Conservation (phyloP, 2,888 invertebrate species). For the Vesta saturnalis region DNA sequence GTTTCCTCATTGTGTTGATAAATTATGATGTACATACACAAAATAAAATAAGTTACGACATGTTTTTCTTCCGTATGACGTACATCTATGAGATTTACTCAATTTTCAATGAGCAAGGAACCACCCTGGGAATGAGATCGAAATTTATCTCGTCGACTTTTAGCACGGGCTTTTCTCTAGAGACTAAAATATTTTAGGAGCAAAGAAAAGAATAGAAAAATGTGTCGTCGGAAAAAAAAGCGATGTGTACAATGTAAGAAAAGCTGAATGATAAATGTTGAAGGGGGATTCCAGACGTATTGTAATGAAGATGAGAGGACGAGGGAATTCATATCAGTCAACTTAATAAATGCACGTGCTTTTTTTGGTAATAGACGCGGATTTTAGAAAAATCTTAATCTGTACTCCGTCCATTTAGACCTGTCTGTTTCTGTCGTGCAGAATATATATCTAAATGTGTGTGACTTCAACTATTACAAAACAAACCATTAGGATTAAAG, state of each 20-base stretch:
- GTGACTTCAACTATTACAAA: background rate
- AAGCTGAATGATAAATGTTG: slow-evolving; percentile 54
- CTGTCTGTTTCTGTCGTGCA: background rate
- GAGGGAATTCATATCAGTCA: slow-evolving; percentile 52
- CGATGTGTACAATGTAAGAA: slow-evolving; percentile 55
- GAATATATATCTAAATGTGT: background rate
- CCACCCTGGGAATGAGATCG: slow-evolving; percentile 35
- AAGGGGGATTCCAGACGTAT: slow-evolving; percentile 52
- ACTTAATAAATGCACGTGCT: slow-evolving; percentile 53
- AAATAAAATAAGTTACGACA: slow-evolving; percentile 23
- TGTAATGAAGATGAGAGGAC: slow-evolving; percentile 54
- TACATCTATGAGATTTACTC: slow-evolving; percentile 36
- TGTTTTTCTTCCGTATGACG: slow-evolving; percentile 31
- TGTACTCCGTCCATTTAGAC: background rate
- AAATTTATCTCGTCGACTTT: slow-evolving; percentile 40
- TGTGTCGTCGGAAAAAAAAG: slow-evolving; percentile 55
- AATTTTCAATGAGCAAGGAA: slow-evolving; percentile 37
- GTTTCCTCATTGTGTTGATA: slow-evolving; percentile 2
- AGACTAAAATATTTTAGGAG: slow-evolving; percentile 52
- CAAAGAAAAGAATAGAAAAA: slow-evolving; percentile 54
- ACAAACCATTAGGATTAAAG: background rate
- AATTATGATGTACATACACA: slow-evolving; percentile 28
- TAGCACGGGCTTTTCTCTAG: slow-evolving; percentile 45
- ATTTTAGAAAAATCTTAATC: slow-evolving; percentile 1
- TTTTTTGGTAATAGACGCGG: slow-evolving; percentile 28